Conservation (phyloP, 2,113 vertebrate species). For the Chrysochloris asiatica region DNA sequence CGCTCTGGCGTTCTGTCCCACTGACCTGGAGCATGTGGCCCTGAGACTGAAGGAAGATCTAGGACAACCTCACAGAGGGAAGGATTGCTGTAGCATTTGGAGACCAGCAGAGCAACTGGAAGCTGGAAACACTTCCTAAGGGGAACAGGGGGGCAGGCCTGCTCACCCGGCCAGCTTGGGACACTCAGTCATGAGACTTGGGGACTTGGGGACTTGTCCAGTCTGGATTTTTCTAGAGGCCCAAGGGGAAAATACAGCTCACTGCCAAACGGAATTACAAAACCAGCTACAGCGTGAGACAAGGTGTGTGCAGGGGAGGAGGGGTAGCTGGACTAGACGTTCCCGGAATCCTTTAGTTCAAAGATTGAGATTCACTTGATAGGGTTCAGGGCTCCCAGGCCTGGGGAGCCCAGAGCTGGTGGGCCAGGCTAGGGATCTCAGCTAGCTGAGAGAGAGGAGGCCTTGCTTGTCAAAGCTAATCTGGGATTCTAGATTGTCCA, state of each 20-base stretch:
- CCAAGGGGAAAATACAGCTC: background rate
- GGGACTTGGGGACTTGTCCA: background rate
- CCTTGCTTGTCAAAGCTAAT: background rate
- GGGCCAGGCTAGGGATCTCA: background rate
- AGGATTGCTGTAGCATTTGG: background rate
- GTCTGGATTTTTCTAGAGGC: background rate
- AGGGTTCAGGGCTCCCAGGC: too few relatives aligned
- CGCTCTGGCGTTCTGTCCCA: conserved; percentile 25
- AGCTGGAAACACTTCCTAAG: background rate
- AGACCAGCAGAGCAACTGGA: background rate
- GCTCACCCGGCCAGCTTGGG: background rate
- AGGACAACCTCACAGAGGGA: background rate
- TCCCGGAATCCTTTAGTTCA: background rate
- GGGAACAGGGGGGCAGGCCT: background rate
- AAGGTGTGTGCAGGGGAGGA: accelerated
- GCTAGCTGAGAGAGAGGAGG: background rate
- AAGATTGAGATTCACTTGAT: background rate
- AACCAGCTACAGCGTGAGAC: accelerated
- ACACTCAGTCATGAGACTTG: background rate
- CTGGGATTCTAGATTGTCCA: background rate
- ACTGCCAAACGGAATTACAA: background rate
- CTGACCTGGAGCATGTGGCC: background rate
- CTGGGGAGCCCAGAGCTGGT: accelerated
- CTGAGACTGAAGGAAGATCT: background rate
- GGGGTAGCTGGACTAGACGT: background rate